Evolutionary conservation across 2,113 vertebrate species (phyloP), one percentile per base, ranked within the genome.

Genomic region (Platichthys flesus): DNA sequence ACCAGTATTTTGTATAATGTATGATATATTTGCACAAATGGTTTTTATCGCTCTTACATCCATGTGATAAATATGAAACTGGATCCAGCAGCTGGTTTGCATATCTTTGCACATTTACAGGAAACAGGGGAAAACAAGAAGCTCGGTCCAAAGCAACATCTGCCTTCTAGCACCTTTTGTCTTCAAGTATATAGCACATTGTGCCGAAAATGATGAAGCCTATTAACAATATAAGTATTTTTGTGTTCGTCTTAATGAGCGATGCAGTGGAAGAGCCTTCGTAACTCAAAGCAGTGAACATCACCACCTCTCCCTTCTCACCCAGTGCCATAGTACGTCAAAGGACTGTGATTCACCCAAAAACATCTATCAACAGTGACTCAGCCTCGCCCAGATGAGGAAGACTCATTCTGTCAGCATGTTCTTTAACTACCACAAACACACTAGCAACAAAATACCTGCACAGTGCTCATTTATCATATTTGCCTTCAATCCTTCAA

Each of bases 261-360:
- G 0, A 52, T 57, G 59, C 56, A 54, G 20, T 55, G 21, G 37
- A 26, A 49, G 49, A 76, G 37, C 20, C 31, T 1, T 7, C 1
- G 1, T 6, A 16, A 62, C 52, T 55, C 9, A 1, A 62, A n/a
- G 59, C 54, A 35, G 9, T 2, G 1, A 51, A 62, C 59, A 64
- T 21, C 20, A 9, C 23, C 4, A 0, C 42, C 51, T 24, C 61
- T 60, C 52, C 67, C 20, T 71, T 76, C 72, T 69, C 69, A 78
- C 35, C 16, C 47, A 28, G 42, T 9, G 18, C 7, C 64, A 47
- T 37, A 88, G 71, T 59, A 78, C 74, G 16, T 75, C 47, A 2
- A 62, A 0, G 28, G 26, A 70, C 42, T 54, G 20, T 23, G 18
- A 31, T 70, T 74, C 62, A 82, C 56, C 6, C 35, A 60, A 70